These are phyloP conservation scores for Drosophila parthenogenetica DNA, from an alignment of 2,888 invertebrate species.

Conservation along the genomic window DNA sequence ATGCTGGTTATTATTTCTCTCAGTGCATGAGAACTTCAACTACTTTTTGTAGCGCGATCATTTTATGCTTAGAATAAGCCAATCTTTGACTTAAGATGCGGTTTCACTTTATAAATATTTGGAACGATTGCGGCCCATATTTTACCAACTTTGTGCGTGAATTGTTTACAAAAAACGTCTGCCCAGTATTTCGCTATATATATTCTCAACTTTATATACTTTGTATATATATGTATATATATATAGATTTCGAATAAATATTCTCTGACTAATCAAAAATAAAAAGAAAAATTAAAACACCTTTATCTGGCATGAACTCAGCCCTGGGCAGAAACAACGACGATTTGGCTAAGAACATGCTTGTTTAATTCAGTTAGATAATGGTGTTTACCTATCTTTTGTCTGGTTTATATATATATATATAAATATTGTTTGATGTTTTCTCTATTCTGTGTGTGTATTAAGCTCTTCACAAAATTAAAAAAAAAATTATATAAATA, in stretches of 20 bases:
- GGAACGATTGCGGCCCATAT: constrained; percentile 76
- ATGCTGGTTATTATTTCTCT: constrained; percentile 10
- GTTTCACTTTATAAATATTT: constrained; percentile 16
- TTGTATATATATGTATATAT: constrained; percentile 32
- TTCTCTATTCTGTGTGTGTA: constrained; percentile 4
- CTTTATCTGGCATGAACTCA: constrained; percentile 83
- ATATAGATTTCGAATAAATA: constrained; percentile 12
- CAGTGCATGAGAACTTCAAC: constrained; percentile 21
- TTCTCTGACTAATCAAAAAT: constrained; percentile 7
- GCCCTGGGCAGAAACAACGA: constrained; percentile 85
- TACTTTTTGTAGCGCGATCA: constrained; percentile 61
- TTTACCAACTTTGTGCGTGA: constrained; percentile 85
- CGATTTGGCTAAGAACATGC: constrained; percentile 83
- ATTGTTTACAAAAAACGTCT: constrained; percentile 85
- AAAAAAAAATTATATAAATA: constrained; percentile 9
- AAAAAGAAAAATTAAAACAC: constrained; percentile 42
- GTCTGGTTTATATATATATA: constrained; percentile 18
- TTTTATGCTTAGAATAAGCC: constrained; percentile 54
- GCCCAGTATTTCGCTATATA: constrained; percentile 82
- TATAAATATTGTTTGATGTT: constrained; percentile 32
- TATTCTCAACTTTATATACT: constrained; percentile 33
- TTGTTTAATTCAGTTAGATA: constrained; percentile 60
- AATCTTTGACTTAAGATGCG: constrained; percentile 20
- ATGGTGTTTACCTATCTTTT: constrained; percentile 63
- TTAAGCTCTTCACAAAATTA: constrained; percentile 6